These are phyloP conservation scores for Drymonia ruficornis DNA, from an alignment of 2,888 invertebrate genomes.

Conservation along the genomic window DNA sequence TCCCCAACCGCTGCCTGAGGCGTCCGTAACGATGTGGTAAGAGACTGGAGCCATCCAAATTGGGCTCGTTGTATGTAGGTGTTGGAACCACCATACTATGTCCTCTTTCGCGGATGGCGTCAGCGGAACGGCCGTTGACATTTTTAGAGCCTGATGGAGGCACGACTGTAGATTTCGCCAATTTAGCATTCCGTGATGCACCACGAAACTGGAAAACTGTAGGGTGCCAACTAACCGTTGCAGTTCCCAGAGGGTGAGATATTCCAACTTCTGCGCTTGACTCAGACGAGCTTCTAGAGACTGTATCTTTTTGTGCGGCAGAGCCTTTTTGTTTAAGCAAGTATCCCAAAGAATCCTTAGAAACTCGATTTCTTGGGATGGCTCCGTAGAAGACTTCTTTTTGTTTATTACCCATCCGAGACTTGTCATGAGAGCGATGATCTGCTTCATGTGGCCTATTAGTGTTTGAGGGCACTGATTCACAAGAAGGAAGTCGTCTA, in stretches of 20 bases:
- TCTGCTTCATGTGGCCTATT: neutral
- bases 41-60: neutral
- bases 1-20: neutral
- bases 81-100: neutral
- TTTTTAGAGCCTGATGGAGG: neutral
- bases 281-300: neutral
- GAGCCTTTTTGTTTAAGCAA: neutral
- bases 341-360: neutral
- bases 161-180: neutral
- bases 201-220: constrained; percentile 1
- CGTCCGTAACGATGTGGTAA: neutral
- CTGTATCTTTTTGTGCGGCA: neutral
- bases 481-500: neutral
- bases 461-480: neutral
- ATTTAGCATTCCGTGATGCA: neutral
- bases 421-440: neutral
- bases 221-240: neutral
- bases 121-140: neutral
- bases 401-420: neutral
- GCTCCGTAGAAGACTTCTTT: neutral
- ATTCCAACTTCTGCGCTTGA: neutral
- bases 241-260: neutral
- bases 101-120: neutral
- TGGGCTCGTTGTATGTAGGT: neutral
- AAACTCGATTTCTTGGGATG: neutral